Evolutionary conservation across 1,140 invertebrate genomes (phyloP).

Genomic region (Carposina sasakii): DNA sequence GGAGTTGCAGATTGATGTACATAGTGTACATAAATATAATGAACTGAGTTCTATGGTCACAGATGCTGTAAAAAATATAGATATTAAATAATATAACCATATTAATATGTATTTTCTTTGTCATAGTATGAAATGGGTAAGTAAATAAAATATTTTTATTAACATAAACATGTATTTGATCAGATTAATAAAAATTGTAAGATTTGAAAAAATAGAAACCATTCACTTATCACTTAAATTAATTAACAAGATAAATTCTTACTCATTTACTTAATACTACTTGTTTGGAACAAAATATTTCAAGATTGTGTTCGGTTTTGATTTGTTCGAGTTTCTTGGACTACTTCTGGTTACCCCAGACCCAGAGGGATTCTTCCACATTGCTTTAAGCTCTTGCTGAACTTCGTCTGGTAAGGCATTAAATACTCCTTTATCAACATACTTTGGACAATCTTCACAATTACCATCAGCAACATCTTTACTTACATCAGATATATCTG

Average conservation of each 20-base stretch:
- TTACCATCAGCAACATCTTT: constrained; percentile 48
- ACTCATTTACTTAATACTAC: constrained; percentile 72
- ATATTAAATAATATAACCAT: constrained; percentile 68
- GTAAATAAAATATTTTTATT: constrained; percentile 36
- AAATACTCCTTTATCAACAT: constrained; percentile 76
- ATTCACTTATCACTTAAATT: constrained; percentile 71
- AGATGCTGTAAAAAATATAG: constrained; percentile 68
- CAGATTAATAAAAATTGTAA: constrained; percentile 69
- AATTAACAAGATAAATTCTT: constrained; percentile 67
- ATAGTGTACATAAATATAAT: constrained; percentile 53
- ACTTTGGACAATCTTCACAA: constrained; percentile 70
- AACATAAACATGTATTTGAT: constrained; percentile 72
- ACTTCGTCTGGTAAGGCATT: constrained; percentile 75
- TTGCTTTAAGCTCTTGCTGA: constrained; percentile 75
- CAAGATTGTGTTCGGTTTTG: constrained; percentile 71
- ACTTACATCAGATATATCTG: constrained; percentile 58
- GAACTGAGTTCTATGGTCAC: constrained; percentile 54
- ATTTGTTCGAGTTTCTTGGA: constrained; percentile 60
- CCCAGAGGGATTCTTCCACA: constrained; percentile 73
- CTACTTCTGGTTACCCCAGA: constrained; percentile 61
- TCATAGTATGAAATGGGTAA: constrained; percentile 10
- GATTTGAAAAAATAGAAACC: constrained; percentile 73
- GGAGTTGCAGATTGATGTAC: constrained; percentile 41
- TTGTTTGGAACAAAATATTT: constrained; percentile 79
- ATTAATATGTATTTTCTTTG: background rate